Evolutionary conservation across 2,113 vertebrate genomes (phyloP).

Genomic region (Pachycephala philippinensis): DNA sequence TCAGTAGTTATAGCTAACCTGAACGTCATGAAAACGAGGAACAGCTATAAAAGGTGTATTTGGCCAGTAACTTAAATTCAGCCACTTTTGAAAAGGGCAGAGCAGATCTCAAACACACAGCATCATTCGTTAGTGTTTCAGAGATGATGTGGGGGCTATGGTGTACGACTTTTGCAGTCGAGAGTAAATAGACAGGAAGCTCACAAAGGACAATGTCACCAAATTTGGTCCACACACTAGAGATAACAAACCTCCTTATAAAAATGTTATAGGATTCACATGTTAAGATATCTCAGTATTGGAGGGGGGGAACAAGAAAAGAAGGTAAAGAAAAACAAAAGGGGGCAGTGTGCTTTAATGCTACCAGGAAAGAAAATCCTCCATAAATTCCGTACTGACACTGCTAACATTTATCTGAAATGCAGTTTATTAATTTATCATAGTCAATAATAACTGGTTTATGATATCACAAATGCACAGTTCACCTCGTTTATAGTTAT

Average conservation of each 20-base stretch:
- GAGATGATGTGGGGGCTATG: neutral
- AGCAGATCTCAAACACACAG: neutral
- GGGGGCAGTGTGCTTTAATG: accelerated
- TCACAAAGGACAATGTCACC: neutral
- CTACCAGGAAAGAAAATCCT: neutral
- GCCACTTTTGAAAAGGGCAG: neutral
- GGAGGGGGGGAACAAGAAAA: accelerated
- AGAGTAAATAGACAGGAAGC: neutral
- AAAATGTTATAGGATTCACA: neutral
- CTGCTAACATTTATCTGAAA: neutral
- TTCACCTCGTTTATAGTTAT: neutral
- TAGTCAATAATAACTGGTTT: neutral
- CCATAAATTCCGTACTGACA: neutral
- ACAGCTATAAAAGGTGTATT: neutral
- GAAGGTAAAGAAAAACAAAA: neutral
- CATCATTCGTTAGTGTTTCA: neutral
- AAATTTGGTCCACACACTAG: neutral
- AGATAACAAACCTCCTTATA: neutral
- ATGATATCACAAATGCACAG: neutral
- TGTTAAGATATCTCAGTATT: neutral
- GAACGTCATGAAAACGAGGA: neutral
- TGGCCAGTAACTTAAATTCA: neutral
- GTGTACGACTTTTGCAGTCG: accelerated
- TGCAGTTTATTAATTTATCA: neutral
- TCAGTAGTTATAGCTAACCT: neutral